Evolutionary conservation across 2,888 invertebrate genomes (phyloP), one percentile per base, ranked within the genome.

Genomic region (Chloroclystis v-ata): DNA sequence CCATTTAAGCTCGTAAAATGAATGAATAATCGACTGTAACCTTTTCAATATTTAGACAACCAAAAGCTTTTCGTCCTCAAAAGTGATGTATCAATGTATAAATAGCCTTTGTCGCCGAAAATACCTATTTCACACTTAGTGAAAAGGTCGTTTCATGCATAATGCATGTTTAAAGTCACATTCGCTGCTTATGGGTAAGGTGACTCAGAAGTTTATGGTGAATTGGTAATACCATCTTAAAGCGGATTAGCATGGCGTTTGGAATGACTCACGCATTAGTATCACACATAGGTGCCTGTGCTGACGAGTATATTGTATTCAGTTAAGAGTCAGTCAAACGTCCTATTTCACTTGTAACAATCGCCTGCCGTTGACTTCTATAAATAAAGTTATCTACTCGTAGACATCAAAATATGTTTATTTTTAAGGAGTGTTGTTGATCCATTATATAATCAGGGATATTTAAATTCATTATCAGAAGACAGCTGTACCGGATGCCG

Each of bases 41-140:
- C 46, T 46, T 46, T 47, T 50, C 35, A 40, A 39, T 50, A 50
- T 43, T 46, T 43, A 43, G 43, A 43, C 30, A 46, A 35, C 33
- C 39, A 33, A 43, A 28, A 16, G 30, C 25, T 5, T 24, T 8
- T 8, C 37, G 8, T 14, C 25, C 26, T 44, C 13, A 10, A 9
- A 14, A 33, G 13, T 24, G 38, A 38, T 35, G 10, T 24, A 20
- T 10, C 35, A 35, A 35, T 33, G 20, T 20, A 16, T 35, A 30
- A 44, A 29, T 32, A 42, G 24, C 33, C 16, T 49, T 33, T 25
- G 14, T 43, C 37, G 12, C 26, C 13, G 13, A 42, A 46, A 45
- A 43, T 33, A 30, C 42, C n/a, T n/a, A n/a, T n/a, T 49, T 42
- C 42, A 33, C 42, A 43, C 45, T 42, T 37, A 37, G 25, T 13